These are phyloP conservation scores for Seriola rivoliana DNA, from an alignment of 2,113 vertebrate genomes.

Conservation along the genomic window DNA sequence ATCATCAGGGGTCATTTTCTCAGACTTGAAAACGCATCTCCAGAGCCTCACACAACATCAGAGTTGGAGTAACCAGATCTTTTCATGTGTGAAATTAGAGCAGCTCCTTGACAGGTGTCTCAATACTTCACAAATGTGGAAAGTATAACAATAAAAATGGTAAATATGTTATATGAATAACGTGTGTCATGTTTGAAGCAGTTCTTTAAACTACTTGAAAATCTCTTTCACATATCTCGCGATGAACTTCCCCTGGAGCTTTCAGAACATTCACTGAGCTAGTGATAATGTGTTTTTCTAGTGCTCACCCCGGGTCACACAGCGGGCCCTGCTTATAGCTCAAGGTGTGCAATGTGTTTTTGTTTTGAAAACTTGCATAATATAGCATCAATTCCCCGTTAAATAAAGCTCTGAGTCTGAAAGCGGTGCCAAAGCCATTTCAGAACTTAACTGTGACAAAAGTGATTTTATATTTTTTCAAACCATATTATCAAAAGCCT, in stretches of 20 bases:
- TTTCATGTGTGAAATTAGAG: no score
- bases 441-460: slow-evolving; percentile 54
- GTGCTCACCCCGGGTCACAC: background rate
- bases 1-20: no score
- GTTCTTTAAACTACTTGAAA: background rate
- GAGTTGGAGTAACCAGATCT: no score
- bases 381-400: slow-evolving; percentile 15
- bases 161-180: background rate
- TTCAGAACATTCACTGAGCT: background rate
- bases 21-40: no score
- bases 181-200: background rate
- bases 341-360: slow-evolving; percentile 7
- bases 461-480: slow-evolving; percentile 64
- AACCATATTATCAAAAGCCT: slow-evolving; percentile 57
- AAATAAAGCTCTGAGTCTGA: slow-evolving; percentile 30
- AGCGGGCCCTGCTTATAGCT: background rate
- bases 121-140: no score
- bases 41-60: no score
- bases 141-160: no score
- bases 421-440: slow-evolving; percentile 55
- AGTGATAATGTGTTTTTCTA: background rate
- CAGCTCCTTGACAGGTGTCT: no score
- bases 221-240: background rate
- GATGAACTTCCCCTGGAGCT: background rate
- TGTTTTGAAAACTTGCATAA: slow-evolving; percentile 39